Evolutionary conservation across 37 sponge, comb jelly and placozoan genomes (phyloP), one percentile per base, ranked within the genome.

Genomic region (Crambe crambe): DNA sequence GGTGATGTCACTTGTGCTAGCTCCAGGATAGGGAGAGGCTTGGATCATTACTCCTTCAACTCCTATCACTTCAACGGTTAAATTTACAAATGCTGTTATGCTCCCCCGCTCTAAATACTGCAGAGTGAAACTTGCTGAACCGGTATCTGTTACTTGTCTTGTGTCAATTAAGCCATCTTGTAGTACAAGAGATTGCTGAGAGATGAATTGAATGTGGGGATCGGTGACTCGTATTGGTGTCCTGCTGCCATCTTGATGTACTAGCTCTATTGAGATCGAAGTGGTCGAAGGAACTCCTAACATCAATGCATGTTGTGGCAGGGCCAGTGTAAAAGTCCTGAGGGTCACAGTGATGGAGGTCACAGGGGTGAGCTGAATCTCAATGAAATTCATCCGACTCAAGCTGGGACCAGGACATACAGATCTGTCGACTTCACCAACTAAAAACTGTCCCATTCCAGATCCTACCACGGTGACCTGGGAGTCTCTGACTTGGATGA

Each of bases 191-290:
- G 56, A 17, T 9, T 27, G 39, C 22, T 39, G 42, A 37, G 83
- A 44, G 2, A 44, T 42, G 10, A 21, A 3, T 23, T 64, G 71
- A 18, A 37, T 10, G 18, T 61, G 65, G 2, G 75, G 51, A 1
- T 43, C n/a, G 23, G 82, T 79, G 1, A 29, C 42, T 0, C 79
- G 73, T 18, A 89, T 67, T 9, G 25, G 31, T 25, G 66, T 38
- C 32, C 37, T 3, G 0, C 64, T 76, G 3, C 83, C 79, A 63
- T 89, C 84, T 25, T 77, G 32, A 39, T 89, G 89, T 0, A 83
- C 75, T n/a, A 89, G 66, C 0, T 61, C 40, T 0, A 69, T 73
- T 30, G 27, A n/a, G 20, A 59, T 0, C 3, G 58, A 34, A 0
- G 84, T 78, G 8, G 32, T 18, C 0, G 66, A 77, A 21, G 89